Base-by-base conservation (phyloP, 1,140 invertebrate genomes). In the Helicoverpa zea region DNA sequence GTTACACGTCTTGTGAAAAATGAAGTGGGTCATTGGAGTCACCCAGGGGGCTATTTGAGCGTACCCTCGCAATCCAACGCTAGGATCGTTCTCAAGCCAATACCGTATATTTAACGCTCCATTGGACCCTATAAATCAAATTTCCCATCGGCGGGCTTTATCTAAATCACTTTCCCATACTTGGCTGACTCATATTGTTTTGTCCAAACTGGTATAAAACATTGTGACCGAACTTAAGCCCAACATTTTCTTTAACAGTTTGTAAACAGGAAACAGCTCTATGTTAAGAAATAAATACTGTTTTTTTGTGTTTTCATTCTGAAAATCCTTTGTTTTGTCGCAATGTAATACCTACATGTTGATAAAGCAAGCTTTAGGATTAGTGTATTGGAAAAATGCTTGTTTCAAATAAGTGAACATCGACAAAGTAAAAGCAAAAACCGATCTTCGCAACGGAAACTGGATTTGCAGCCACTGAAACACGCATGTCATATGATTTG, bases 81-180 rank as follows among this genome's bases (percentile, higher is more conserved):
- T 12, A 11, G 5, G 16, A n/a, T 61, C 18, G 43, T 49, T 35
- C 73, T 16, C 18, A 4, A 47, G 30, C 58, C 73, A 75, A 75
- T 75, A 49, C 18, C 56, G 73, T 75, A 75, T 75, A 75, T 75
- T 75, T 73, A 75, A 13, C 56, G 73, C 56, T 63, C 56, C 58
- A 75, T 75, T 75, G 56, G 58, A 49, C 56, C 43, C 56, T 29
- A 29, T 63, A 75, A 75, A 75, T 75, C 73, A 63, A 75, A 49
- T 63, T 75, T 75, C 58, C 73, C 56, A 61, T 75, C 58, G 35
- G 18, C 73, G 18, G 18, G 35, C 56, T 43, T 75, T 75, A 75
- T 75, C 35, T 61, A 75, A 75, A 75, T 61, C 73, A 75, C 35
- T 73, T 73, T 73, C 52, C 70, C 29, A 73, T 75, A 61, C 73